A percentile compares a stretch with the other conserved stretches of the same genome.
Conservation (phyloP, 2,113 vertebrate species). For the Nymphicus hollandicus region DNA sequence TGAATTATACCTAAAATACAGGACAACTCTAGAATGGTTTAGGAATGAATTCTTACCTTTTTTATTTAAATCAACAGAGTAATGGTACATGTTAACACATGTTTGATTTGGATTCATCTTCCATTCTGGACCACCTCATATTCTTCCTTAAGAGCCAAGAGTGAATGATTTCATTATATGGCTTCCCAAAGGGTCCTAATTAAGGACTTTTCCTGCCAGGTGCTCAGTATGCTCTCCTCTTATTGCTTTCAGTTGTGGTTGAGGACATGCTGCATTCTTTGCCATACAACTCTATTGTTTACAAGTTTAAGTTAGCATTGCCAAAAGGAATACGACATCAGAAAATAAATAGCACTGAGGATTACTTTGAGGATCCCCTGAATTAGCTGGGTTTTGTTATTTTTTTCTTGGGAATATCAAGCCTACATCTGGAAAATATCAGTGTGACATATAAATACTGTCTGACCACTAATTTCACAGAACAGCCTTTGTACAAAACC, state of each 20-base stretch:
- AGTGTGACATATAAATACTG: neutral
- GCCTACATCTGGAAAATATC: constrained; percentile 43
- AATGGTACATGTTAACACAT: constrained; percentile 18
- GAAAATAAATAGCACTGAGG: neutral
- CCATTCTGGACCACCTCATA: constrained; percentile 48
- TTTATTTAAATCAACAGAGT: constrained; percentile 28
- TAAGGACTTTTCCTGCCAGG: constrained; percentile 35
- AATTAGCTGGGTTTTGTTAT: neutral
- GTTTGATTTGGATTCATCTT: constrained; percentile 56
- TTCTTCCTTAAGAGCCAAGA: constrained; percentile 41
- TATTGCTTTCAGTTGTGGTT: neutral
- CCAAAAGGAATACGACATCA: neutral
- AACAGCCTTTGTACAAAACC: neutral
- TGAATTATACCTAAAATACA: neutral
- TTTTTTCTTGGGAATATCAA: neutral
- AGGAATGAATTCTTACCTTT: neutral
- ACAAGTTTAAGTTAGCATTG: neutral
- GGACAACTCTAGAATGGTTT: neutral
- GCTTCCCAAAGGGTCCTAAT: constrained; percentile 49
- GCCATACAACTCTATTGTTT: neutral
- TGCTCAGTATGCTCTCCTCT: neutral
- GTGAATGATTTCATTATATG: constrained; percentile 56
- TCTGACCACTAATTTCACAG: neutral
- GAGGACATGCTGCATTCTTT: neutral
- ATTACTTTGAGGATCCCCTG: neutral